Evolutionary conservation across 2,888 invertebrate genomes (phyloP), one percentile per base, ranked within the genome.

Genomic region (Thecocarcelia acutangulata): DNA sequence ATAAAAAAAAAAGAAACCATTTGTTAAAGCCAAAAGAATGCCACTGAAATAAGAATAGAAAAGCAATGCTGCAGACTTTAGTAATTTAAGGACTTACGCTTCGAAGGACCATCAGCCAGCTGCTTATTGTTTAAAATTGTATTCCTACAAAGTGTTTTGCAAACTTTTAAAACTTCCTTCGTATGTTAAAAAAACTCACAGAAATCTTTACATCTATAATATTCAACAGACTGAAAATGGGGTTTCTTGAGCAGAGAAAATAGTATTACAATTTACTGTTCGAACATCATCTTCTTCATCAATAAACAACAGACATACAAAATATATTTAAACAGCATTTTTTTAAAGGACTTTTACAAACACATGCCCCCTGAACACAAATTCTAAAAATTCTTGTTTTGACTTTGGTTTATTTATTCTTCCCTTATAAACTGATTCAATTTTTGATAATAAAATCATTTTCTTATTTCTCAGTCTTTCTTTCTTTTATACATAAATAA

Each of bases 361-460:
- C 33, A 44, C 72, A 52, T 15, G 19, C 17, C 12, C 6, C 17
- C 1, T 15, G 44, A 56, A 69, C 13, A 44, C 44, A 50, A 40
- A 17, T 42, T 19, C 28, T n/a, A 12, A 9, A 44, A 42, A 15
- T 50, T 63, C 24, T 63, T 48, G n/a, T 54, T 3, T 12, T 4
- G 19, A 50, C 59, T 74, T 50, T 75, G 64, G 70, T 80, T 80
- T 80, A 54, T 75, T 70, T 75, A 66, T 80, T 54, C 64, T 68
- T 66, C 19, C 42, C 48, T 72, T 82, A 46, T 77, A 78, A 82
- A 82, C 77, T 73, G 77, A 82, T 82, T 78, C 82, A 69, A 82
- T 82, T 77, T 74, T 70, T 59, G 82, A 82, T 82, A 81, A 81
- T 69, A 82, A 82, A 82, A 78, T 82, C 58, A 24, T 54, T 42